A percentile compares a stretch with the other conserved stretches of the same genome.
These are phyloP conservation scores for Synergus gifuensis DNA, from an alignment of 2,888 invertebrate genomes.

Conservation along the genomic window DNA sequence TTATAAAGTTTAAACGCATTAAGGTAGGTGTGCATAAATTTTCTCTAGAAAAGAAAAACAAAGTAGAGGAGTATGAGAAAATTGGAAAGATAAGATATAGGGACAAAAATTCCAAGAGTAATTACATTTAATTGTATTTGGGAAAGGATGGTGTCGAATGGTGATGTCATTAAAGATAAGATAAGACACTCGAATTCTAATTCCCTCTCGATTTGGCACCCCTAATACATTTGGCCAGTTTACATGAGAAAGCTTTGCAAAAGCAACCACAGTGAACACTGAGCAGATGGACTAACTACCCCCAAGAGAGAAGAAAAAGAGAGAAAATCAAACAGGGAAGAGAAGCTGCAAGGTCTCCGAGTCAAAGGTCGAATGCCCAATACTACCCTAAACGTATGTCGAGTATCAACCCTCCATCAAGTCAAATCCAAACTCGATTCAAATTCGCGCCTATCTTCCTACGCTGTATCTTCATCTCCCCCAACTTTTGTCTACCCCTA, in stretches of 20 bases:
- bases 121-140: neutral
- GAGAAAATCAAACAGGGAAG: slow-evolving; percentile 43
- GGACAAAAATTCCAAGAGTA: neutral
- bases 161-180: slow-evolving; percentile 35
- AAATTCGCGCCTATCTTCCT: slow-evolving; percentile 54
- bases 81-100: neutral
- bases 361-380: slow-evolving; percentile 62
- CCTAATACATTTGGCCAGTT: slow-evolving; percentile 39
- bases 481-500: slow-evolving; percentile 26
- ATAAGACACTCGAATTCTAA: slow-evolving; percentile 33
- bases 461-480: neutral
- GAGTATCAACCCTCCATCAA: slow-evolving; percentile 65
- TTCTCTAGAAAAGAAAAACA: no score
- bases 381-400: slow-evolving; percentile 67
- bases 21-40: no score
- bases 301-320: slow-evolving; percentile 65
- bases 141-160: slow-evolving; percentile 19
- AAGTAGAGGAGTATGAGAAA: neutral
- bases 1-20: neutral
- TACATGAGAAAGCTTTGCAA: slow-evolving; percentile 30
- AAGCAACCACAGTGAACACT: slow-evolving; percentile 60
- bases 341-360: slow-evolving; percentile 48
- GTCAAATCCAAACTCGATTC: slow-evolving; percentile 59
- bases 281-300: slow-evolving; percentile 75
- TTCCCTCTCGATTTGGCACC: slow-evolving; percentile 22